Evolutionary conservation across 2,113 vertebrate species (phyloP).

Genomic region (Ctenodactylus gundi): DNA sequence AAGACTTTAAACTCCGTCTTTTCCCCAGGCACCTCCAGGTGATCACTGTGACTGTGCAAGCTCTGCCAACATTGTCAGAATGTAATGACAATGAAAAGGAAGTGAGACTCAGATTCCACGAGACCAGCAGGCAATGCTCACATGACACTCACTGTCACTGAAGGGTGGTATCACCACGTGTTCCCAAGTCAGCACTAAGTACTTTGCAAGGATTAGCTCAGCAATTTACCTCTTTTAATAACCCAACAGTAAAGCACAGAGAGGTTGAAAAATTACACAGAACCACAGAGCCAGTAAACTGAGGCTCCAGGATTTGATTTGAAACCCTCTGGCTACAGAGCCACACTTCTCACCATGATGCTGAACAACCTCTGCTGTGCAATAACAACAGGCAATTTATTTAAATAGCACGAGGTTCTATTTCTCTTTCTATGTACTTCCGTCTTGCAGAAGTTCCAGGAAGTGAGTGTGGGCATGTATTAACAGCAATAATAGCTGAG

Average conservation of each 20-base stretch:
- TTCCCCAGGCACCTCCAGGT: background rate
- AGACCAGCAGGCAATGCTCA: background rate
- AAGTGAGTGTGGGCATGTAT: background rate
- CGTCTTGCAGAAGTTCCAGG: background rate
- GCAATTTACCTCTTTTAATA: background rate
- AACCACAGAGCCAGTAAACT: background rate
- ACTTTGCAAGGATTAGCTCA: background rate
- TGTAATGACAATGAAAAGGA: background rate
- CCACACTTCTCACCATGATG: rapidly evolving
- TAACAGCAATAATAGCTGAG: background rate
- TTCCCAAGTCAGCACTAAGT: no score
- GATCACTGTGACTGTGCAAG: background rate
- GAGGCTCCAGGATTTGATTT: background rate
- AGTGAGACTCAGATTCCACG: background rate
- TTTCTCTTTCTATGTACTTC: background rate
- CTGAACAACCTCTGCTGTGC: background rate
- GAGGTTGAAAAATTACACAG: background rate
- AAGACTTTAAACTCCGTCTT: no score
- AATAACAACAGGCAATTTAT: rapidly evolving
- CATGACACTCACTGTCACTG: rapidly evolving
- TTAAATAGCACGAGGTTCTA: background rate
- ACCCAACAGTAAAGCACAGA: background rate
- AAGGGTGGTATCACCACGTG: no score
- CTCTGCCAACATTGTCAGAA: background rate
- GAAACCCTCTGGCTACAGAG: background rate